Conservation (phyloP, 2,888 invertebrate species). For the Thumatha senex region DNA sequence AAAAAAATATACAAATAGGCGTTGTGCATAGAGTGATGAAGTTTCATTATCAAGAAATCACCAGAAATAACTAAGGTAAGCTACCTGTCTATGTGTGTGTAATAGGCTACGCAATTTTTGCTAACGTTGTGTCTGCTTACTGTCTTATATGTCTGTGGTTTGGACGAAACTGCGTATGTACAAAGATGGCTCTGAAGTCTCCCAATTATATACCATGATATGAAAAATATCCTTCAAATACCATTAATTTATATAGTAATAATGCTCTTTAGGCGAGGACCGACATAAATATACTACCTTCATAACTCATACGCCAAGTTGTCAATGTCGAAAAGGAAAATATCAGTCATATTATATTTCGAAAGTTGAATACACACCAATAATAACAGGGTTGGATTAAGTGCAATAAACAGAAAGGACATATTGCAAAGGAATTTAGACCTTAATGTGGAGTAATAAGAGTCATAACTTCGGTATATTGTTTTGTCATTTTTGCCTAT, state of each 20-base stretch:
- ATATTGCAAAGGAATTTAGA: conserved; percentile 7
- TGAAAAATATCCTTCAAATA: neutral
- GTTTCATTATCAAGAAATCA: too few species aligned
- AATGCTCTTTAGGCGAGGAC: neutral
- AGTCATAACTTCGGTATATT: neutral
- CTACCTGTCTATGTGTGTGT: too few species aligned
- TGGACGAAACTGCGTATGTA: too few species aligned
- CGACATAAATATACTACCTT: conserved; percentile 12
- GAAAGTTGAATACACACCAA: conserved; percentile 18
- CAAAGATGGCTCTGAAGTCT: neutral
- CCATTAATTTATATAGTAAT: conserved; percentile 3
- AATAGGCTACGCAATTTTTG: too few species aligned
- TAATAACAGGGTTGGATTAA: conserved; percentile 19
- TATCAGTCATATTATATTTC: conserved; percentile 11
- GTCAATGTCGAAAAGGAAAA: conserved; percentile 14
- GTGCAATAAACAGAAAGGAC: conserved; percentile 13
- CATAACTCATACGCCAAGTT: conserved; percentile 15
- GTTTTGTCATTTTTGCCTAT: conserved; percentile 2
- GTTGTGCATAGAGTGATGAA: too few species aligned
- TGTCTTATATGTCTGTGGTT: too few species aligned
- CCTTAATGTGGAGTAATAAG: conserved; percentile 15
- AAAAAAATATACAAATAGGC: too few species aligned
- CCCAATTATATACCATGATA: conserved; percentile 16
- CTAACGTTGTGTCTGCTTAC: too few species aligned
- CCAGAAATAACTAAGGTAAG: too few species aligned